These are phyloP conservation scores for Diabrotica virgifera DNA, from an alignment of 1,140 invertebrate genomes.

Conservation along the genomic window DNA sequence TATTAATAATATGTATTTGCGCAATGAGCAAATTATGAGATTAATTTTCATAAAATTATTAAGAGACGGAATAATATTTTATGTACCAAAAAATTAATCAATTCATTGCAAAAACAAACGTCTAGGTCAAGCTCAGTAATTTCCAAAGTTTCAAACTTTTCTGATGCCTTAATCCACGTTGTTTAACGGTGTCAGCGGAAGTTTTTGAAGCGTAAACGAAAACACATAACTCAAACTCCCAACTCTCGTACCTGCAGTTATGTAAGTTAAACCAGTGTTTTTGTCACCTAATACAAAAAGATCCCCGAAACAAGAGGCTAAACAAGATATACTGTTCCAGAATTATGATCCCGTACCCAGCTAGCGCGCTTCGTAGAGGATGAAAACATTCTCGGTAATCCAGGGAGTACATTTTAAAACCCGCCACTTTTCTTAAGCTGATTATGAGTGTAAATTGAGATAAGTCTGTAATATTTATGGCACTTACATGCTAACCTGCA, in stretches of 20 bases:
- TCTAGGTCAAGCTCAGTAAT: no score
- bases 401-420: conserved; percentile 48
- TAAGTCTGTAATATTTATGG: conserved; percentile 50
- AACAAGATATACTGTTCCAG: conserved; percentile 39
- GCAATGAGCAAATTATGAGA: no score
- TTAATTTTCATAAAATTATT: no score
- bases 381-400: conserved; percentile 42
- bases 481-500: conserved; percentile 45
- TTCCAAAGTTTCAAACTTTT: no score
- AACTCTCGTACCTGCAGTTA: neutral
- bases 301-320: conserved; percentile 20
- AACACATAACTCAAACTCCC: neutral
- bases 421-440: conserved; percentile 50
- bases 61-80: no score
- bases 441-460: conserved; percentile 51
- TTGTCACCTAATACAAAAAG: neutral
- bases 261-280: conserved; percentile 2
- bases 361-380: conserved; percentile 19
- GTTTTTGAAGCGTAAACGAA: neutral
- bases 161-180: no score
- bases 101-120: no score
- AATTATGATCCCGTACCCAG: conserved; percentile 36
- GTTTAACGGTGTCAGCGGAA: neutral
- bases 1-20: no score
- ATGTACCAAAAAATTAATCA: no score